phyloP scores from a whole-genome alignment of 2,888 invertebrate species.

The Drosophila neoperkinsi region DNA sequence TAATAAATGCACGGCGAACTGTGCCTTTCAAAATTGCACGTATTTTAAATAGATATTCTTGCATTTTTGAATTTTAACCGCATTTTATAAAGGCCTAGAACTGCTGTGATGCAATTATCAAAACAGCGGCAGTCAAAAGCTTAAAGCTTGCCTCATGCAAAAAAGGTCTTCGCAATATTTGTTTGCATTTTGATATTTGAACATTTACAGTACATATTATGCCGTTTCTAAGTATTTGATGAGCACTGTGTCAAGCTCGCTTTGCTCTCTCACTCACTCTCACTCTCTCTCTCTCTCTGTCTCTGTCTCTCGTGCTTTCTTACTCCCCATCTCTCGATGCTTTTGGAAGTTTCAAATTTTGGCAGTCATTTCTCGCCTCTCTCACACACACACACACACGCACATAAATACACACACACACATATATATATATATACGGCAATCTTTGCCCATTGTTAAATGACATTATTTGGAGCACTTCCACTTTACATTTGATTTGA shows the following conservation, averaged over 20 bases:
- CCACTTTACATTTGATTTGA: constrained; percentile 63
- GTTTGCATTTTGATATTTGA: not conserved
- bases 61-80: not conserved
- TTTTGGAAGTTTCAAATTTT: constrained; percentile 61
- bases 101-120: not conserved
- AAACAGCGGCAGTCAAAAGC: not conserved
- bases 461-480: constrained; percentile 73
- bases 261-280: constrained; percentile 2
- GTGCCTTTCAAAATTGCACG: not conserved
- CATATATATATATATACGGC: constrained; percentile 11
- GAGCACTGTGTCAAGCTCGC: constrained; percentile 24
- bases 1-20: constrained; percentile 16
- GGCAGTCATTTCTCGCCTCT: constrained; percentile 24
- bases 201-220: not conserved
- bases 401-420: constrained; percentile 1
- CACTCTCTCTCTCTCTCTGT: not conserved
- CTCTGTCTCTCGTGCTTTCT: not conserved
- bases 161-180: not conserved
- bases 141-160: not conserved
- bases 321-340: constrained; percentile 24
- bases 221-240: constrained; percentile 26
- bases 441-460: constrained; percentile 59
- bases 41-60: not conserved
- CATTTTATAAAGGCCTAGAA: not conserved
- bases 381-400: constrained; percentile 13